Base-by-base conservation (phyloP, 1,140 invertebrate genomes). In the Panulirus ornatus region DNA sequence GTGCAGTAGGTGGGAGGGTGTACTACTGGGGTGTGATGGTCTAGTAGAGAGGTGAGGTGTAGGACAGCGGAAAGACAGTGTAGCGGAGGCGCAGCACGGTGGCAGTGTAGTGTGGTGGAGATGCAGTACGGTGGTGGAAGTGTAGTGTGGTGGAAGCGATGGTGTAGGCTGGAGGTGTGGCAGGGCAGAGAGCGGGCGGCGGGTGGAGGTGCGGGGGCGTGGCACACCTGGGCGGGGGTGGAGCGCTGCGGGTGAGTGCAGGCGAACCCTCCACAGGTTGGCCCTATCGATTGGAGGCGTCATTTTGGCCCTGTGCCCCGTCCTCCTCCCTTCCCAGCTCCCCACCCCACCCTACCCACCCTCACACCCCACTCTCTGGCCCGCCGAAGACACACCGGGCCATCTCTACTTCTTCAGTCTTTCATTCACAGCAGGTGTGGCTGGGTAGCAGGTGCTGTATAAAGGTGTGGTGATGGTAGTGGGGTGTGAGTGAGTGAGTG, bases 271-370 rank as follows among this genome's bases (percentile, higher is more conserved):
- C 66, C 36, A 71, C 66, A 71, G 66, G 66, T 71, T 71, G 66
- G 66, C 66, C 66, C 66, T 71, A 71, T 71, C 66, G 66, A 71
- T 71, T 71, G 66, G 66, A 71, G 66, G 66, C 66, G 66, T 71
- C 66, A 71, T 71, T 71, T 71, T 71, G 66, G 66, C 16, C 66
- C 27, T 36, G 66, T 71, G 36, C 66, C 66, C 36, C 66, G 16
- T 71, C 66, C 27, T 36, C 66, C 66, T 36, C 66, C 66, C 36
- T 27, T n/a, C 11, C 27, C 14, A 2, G 36, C n/a, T 36, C 66
- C n/a, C 66, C 66, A 0, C 27, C 1, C 66, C 14, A 1, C 66
- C 22, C 3, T n/a, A 19, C 19, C 66, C 66, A n/a, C n/a, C 66
- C 14, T 6, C 44, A 47, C 44, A 5, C 14, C 14, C 44, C 5